These are phyloP conservation scores for Ceuthmochares aereus DNA, from an alignment of 2,113 vertebrate species.

Conservation along the genomic window DNA sequence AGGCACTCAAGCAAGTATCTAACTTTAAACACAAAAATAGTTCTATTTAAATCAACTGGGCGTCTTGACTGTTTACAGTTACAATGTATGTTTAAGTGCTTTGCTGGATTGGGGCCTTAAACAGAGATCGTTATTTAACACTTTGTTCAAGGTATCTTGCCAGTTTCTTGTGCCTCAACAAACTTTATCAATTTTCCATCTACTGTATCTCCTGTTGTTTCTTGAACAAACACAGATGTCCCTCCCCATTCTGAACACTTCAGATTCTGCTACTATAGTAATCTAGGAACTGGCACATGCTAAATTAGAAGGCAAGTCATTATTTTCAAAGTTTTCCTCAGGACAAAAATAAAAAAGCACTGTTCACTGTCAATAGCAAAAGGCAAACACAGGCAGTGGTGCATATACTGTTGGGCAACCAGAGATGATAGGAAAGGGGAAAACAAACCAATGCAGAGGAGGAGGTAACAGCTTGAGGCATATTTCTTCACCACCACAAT, in stretches of 20 bases:
- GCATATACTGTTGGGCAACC: background rate
- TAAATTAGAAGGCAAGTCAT: background rate
- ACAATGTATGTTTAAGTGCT: conserved; percentile 10
- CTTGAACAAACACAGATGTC: conserved; percentile 54
- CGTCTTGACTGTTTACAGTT: conserved; percentile 21
- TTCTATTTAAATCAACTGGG: conserved; percentile 48
- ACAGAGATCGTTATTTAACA: background rate
- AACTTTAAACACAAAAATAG: conserved; percentile 39
- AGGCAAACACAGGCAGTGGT: background rate
- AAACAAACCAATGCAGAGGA: background rate
- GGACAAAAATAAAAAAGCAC: background rate
- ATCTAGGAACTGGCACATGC: background rate
- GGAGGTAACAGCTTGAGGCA: background rate
- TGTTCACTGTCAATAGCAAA: background rate
- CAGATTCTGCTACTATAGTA: background rate
- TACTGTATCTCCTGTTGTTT: conserved; percentile 16
- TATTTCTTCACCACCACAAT: background rate
- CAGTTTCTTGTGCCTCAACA: background rate
- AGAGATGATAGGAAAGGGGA: background rate
- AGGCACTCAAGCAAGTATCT: conserved; percentile 12
- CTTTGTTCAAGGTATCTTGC: background rate
- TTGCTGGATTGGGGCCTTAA: conserved; percentile 31
- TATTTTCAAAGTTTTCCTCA: background rate
- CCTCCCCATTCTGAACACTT: background rate
- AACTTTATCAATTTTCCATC: conserved; percentile 20